Conservation (phyloP, 2,113 vertebrate species). For the Percina caprodes region DNA sequence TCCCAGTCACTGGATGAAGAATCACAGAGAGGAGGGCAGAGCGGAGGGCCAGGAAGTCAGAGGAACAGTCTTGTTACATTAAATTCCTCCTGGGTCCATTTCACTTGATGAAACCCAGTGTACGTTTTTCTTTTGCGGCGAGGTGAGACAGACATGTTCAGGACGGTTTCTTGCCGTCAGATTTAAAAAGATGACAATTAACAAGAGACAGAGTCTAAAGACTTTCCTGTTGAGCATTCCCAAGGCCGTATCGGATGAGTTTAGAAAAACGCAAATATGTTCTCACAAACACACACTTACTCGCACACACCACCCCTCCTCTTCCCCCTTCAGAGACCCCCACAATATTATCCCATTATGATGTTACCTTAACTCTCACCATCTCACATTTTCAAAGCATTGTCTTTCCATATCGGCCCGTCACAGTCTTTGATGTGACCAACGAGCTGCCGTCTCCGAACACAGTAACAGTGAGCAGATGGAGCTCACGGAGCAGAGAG, state of each 20-base stretch:
- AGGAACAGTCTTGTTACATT: conserved; percentile 54
- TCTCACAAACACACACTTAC: neutral
- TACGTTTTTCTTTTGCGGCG: conserved; percentile 39
- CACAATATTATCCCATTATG: conserved; percentile 27
- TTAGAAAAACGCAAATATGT: neutral
- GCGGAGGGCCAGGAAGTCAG: conserved; percentile 24
- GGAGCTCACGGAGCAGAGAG: conserved; percentile 55
- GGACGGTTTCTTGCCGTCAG: conserved; percentile 30
- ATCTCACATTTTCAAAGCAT: conserved; percentile 45
- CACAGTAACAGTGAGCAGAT: conserved; percentile 81
- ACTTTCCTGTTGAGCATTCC: conserved; percentile 6
- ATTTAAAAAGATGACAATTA: conserved; percentile 41
- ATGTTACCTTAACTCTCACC: conserved; percentile 53
- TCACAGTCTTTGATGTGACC: conserved; percentile 82
- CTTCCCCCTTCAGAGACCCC: neutral
- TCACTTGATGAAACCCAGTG: conserved; percentile 76
- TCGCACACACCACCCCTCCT: neutral
- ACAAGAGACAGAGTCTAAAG: conserved; percentile 38
- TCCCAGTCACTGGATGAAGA: conserved; percentile 43
- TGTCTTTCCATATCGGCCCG: conserved; percentile 34
- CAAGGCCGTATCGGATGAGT: neutral
- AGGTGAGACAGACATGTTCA: conserved; percentile 51
- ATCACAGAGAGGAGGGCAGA: conserved; percentile 40
- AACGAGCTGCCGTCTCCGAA: conserved; percentile 68
- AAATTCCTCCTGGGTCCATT: conserved; percentile 67